Evolutionary conservation across 2,888 invertebrate genomes (phyloP), one percentile per base, ranked within the genome.

Genomic region (Parthenolecanium corni): DNA sequence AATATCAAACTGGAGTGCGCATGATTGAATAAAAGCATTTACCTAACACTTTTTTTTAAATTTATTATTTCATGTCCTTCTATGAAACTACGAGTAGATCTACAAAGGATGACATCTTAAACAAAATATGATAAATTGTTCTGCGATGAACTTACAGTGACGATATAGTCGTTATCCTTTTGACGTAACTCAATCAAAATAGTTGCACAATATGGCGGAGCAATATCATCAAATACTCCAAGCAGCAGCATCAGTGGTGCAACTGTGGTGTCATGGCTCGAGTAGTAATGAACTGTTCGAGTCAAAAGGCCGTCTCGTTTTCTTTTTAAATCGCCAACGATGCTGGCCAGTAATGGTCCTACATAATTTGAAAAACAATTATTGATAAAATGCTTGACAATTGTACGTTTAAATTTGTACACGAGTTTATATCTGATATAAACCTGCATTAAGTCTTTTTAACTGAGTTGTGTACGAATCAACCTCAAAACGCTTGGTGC

Each of bases 221-320:
- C 72, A 70, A 82, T 81, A 6, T 76, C 73, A 65, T 84, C 79
- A 80, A 82, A 87, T 6, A 85, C 75, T 46, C 80, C 78, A 46
- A 88, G 71, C 2, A 82, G 79, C 24, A 79, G 74, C 62, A 87
- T 71, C 47, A 87, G 71, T 68, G 83, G 82, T 0, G 81, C 79
- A 6, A 88, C 74, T 0, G 86, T 85, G 0, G 84, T 80, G 71
- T 89, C 88, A 70, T 89, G 88, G 0, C 83, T 85, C 0, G 82
- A 78, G 69, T 83, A 86, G 64, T 84, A 76, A 67, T 76, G 81
- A 64, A 84, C 75, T 72, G 82, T 84, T 16, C 78, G 74, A 1
- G 67, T 53, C 2, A 56, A 64, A 52, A 67, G 3, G 14, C 42
- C 42, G 3, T 54, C 1, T 38, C 20, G 23, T 54, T 54, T 54